phyloP scores from a whole-genome alignment of 2,797 vertebrate genomes.

The Acanthis flammea region DNA sequence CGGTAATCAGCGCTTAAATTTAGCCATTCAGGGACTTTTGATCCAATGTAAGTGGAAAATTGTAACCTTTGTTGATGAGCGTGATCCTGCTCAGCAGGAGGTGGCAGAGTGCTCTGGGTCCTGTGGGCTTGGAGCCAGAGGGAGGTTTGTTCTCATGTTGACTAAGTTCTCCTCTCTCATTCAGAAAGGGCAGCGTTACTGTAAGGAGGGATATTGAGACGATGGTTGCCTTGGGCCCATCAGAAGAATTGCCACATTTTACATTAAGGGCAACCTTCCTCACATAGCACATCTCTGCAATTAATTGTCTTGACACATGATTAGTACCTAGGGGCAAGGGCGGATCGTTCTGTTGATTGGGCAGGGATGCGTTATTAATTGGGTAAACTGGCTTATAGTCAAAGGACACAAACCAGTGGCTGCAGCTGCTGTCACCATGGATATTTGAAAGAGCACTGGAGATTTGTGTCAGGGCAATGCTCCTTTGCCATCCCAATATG shows the following conservation, averaged over 20 bases:
- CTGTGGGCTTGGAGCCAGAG: background rate
- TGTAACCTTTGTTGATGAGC: background rate
- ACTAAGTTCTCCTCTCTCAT: slow-evolving; percentile 9
- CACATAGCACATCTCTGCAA: background rate
- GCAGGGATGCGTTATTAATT: slow-evolving; percentile 51
- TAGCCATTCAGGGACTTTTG: background rate
- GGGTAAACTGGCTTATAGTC: slow-evolving; percentile 17
- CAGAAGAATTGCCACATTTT: slow-evolving; percentile 17
- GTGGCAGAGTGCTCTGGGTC: background rate
- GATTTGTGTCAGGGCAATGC: background rate
- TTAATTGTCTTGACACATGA: slow-evolving; percentile 60
- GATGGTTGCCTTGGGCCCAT: background rate
- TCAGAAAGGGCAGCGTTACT: background rate
- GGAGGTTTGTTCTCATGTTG: background rate
- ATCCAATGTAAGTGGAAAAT: slow-evolving; percentile 8
- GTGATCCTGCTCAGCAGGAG: background rate
- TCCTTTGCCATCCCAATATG: background rate
- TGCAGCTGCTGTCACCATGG: background rate
- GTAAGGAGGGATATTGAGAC: background rate
- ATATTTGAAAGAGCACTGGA: background rate
- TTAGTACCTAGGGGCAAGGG: slow-evolving; percentile 59
- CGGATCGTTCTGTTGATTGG: slow-evolving; percentile 18
- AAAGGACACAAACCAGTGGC: slow-evolving; percentile 25
- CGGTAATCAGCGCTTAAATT: background rate
- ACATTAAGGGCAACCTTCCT: background rate